These are phyloP conservation scores for Archaeoteleia sp. DNA, from an alignment of 2,888 invertebrate species.

Conservation along the genomic window DNA sequence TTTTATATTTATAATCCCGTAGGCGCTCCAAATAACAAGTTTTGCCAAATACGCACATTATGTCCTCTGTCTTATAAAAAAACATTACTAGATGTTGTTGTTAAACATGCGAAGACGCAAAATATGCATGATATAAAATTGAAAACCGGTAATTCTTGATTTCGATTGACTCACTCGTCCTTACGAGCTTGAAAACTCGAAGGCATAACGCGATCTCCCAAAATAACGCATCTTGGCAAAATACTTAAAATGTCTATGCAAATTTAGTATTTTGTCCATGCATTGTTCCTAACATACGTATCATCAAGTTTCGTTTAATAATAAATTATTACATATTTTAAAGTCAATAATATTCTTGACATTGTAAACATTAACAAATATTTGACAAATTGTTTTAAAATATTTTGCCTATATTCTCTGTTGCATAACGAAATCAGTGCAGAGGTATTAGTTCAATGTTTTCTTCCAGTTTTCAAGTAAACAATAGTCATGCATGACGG, in stretches of 20 bases:
- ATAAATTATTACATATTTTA: too few relatives aligned
- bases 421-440: background rate
- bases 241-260: slow-evolving; percentile 27
- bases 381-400: too few relatives aligned
- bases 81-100: slow-evolving; percentile 32
- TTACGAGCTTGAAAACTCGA: slow-evolving; percentile 26
- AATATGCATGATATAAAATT: slow-evolving; percentile 37
- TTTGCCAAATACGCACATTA: too few relatives aligned
- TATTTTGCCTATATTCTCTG: too few relatives aligned
- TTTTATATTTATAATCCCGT: too few relatives aligned
- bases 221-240: slow-evolving; percentile 22
- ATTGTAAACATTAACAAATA: too few relatives aligned
- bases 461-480: background rate
- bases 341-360: too few relatives aligned
- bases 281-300: too few relatives aligned
- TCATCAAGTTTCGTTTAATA: too few relatives aligned
- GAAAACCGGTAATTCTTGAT: slow-evolving; percentile 51
- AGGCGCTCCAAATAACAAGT: too few relatives aligned
- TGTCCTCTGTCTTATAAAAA: slow-evolving; percentile 27
- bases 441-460: slow-evolving; percentile 2
- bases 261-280: slow-evolving; percentile 59
- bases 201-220: slow-evolving; percentile 23
- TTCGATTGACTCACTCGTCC: slow-evolving; percentile 38
- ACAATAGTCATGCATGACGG: slow-evolving; percentile 8
- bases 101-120: slow-evolving; percentile 35